A percentile compares a stretch with the other conserved stretches of the same genome.
These are phyloP conservation scores for Epirrhoe tristata DNA, from an alignment of 2,888 invertebrate species.

Conservation along the genomic window DNA sequence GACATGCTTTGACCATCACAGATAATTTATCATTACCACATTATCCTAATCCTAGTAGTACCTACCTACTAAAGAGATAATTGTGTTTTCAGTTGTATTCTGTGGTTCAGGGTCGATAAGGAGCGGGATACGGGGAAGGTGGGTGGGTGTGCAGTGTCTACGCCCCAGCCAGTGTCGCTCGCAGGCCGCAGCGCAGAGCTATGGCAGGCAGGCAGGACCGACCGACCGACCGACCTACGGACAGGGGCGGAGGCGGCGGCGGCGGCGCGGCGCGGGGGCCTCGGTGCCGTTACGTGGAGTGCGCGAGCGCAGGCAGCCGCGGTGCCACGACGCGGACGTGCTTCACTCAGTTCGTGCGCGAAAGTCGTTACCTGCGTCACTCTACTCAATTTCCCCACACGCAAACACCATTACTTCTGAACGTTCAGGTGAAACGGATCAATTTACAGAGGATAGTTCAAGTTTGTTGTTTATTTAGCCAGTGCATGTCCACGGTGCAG, in stretches of 20 bases:
- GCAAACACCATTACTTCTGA: conserved; percentile 65
- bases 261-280: conserved; percentile 46
- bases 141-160: neutral
- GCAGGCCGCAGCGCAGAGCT: conserved; percentile 12
- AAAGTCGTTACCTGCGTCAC: conserved; percentile 83
- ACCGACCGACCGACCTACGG: too few species aligned
- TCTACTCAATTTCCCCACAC: conserved; percentile 76
- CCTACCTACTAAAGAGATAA: too few species aligned
- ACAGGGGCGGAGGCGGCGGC: conserved; percentile 52
- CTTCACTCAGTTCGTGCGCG: conserved; percentile 85
- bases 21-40: too few species aligned
- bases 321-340: conserved; percentile 82
- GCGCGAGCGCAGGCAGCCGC: conserved; percentile 44
- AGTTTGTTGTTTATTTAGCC: conserved; percentile 54
- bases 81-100: too few species aligned
- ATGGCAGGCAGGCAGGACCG: conserved; percentile 51
- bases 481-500: conserved; percentile 50
- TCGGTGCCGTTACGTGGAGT: conserved; percentile 53
- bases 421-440: conserved; percentile 63
- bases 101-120: too few species aligned
- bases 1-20: too few species aligned
- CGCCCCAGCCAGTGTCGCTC: neutral
- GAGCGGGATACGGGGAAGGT: neutral
- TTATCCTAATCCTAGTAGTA: too few species aligned
- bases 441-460: conserved; percentile 56